Conservation (phyloP, 2,113 vertebrate genomes). For the Mohoua ochrocephala region DNA sequence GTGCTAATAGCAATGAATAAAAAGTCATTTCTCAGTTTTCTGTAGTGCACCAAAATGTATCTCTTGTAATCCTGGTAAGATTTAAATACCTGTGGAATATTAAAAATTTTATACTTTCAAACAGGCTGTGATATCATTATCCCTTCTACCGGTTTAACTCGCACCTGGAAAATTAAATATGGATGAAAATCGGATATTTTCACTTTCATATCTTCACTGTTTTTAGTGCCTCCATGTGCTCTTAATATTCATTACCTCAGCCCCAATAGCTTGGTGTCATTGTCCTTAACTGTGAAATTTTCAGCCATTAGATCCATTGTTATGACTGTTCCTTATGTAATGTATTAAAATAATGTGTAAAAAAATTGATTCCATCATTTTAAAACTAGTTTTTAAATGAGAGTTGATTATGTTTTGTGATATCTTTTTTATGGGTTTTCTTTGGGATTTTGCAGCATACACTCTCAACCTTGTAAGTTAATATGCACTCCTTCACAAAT, state of each 20-base stretch:
- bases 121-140: neutral
- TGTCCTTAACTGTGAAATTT: neutral
- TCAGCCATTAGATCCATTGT: neutral
- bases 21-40: neutral
- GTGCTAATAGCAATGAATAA: neutral
- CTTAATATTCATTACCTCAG: neutral
- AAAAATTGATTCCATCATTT: neutral
- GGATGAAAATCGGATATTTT: neutral
- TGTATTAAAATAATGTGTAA: neutral
- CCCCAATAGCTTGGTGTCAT: neutral
- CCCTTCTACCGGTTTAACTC: neutral
- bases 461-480: neutral
- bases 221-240: neutral
- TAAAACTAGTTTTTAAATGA: neutral
- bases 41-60: neutral
- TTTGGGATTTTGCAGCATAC: neutral
- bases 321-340: neutral
- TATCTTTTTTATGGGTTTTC: neutral
- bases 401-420: neutral
- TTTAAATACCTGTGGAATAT: neutral
- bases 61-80: neutral
- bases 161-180: neutral
- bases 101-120: neutral
- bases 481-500: neutral
- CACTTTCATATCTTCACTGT: neutral